Base-by-base conservation (phyloP, 2,113 vertebrate genomes). In the Hemicordylus capensis region DNA sequence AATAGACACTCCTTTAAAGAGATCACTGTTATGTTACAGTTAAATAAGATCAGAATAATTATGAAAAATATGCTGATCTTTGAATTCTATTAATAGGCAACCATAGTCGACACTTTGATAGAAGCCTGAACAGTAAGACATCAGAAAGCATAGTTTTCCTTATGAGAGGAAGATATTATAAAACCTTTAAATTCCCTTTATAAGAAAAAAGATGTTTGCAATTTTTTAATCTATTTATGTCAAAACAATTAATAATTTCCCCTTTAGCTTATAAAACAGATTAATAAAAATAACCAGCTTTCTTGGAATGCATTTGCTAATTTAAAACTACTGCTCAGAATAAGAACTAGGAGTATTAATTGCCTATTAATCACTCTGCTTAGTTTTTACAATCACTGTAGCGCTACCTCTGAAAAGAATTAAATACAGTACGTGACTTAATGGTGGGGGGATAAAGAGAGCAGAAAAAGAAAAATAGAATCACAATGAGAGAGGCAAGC, bases 41-140 rank as follows among this genome's bases (percentile, higher is more conserved):
- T 26, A 11, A 59, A 81, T 8, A 67, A 64, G 67, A 67, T 73
- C 61, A 34, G n/a, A 74, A 46, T 31, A 1, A 1, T 3, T 44
- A 84, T 17, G 10, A 0, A 31, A 59, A 63, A 67, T n/a, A 77
- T 51, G 85, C 84, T 89, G 86, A 42, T 0, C 63, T 88, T 84
- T 77, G 85, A 94, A 93, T 91, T 94, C 91, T 90, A 94, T 46
- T 15, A 61, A 19, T 82, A 84, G 89, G 90, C 78, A 91, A 82
- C n/a, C n/a, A n/a, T n/a, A 86, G 87, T 89, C 85, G 87, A 64
- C 84, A 70, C 82, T 87, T n/a, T 93, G 89, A 90, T n/a, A 22
- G 6, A 39, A 72, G 34, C 66, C 17, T 69, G 66, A 69, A 91
- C 80, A 85, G 83, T 84, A 93, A 92, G 84, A 70, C 89, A 89